Base-by-base conservation (phyloP, 1,140 invertebrate species). In the Drosophila albomicans region DNA sequence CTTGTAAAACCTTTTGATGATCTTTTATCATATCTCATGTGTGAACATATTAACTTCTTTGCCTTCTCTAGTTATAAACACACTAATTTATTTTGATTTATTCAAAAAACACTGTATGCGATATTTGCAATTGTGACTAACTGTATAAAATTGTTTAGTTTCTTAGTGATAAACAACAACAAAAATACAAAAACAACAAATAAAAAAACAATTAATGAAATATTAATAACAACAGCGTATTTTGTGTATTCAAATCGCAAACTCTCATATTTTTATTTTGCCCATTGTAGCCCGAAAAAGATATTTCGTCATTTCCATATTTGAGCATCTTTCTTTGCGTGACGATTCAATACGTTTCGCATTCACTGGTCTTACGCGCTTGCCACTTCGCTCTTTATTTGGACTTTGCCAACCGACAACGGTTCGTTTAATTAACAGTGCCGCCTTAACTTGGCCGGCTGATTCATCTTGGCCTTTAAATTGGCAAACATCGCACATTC, bases 101-200 rank as follows among this genome's bases (percentile, higher is more conserved):
- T 79, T 89, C 81, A 81, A 89, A 89, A 87, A 78, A 68, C 75
- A 70, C 56, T 89, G 85, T 89, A 89, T 89, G 85, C 85, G 85
- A 89, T 89, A 89, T 89, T 89, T 89, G 85, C 85, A 89, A 89
- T 57, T 78, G 71, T 84, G 77, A 81, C 81, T 85, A 77, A 79
- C 45, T 76, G 51, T 66, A 77, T 78, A 78, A 78, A 72, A 78
- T 78, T 77, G 73, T 85, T 78, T 84, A 84, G 73, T 78, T 51
- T 58, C 16, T 54, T 65, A 77, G 49, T 46, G 45, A 61, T 65
- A 76, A 75, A 63, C 13, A 63, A 71, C 52, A 76, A 72, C 57
- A 59, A 65, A 75, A 63, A 72, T 62, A 68, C 15, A 62, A 63
- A 41, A 75, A 66, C n/a, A 46, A 51, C 56, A 54, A 56, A 66